Evolutionary conservation across 2,797 vertebrate species (phyloP), one percentile per base, ranked within the genome.

Genomic region (Ctenopoma multispine): DNA sequence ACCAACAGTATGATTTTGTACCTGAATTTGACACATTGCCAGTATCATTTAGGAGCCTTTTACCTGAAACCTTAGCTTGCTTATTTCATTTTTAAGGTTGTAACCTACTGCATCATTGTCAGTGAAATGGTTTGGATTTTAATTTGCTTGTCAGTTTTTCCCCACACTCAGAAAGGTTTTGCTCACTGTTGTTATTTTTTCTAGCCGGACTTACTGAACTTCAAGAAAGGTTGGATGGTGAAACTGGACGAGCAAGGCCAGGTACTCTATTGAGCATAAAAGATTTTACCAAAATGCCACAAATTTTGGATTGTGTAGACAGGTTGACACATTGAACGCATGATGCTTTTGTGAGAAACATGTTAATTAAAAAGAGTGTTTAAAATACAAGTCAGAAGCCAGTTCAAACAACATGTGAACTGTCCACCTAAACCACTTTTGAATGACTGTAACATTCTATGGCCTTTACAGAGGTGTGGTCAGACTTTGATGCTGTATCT

Each of bases 171-270:
- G 4, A 18, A 14, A 18, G 5, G 34, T 17, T 6, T 31, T 49
- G 41, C 3, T 56, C 13, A 54, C 1, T 43, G 7, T 41, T n/a
- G 38, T 48, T 47, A n/a, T 3, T 4, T 20, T 64, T 68, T 71
- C 9, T 17, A 96, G 95, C 95, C 95, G 3, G 95, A 96, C 81
- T 79, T 96, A 77, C 87, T 96, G 69, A 96, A 96, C 86, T 96
- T 96, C 83, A 96, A 96, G 88, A 96, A 96, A 85, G 95, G 95
- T 20, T 96, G 95, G 95, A 95, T 96, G 95, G 94, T 96, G 81
- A 96, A 94, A 72, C 89, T 95, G 59, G 94, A 96, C 63, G 92
- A 93, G 24, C 92, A 94, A 82, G 88, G 92, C 55, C 94, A 95
- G 93, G 95, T 92, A 89, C 14, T 38, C 12, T 11, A 9, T 66